Percentiles rank a stretch among this genome's conserved stretches.
Evolutionary conservation across 2,888 invertebrate genomes (phyloP).

Genomic region (Ectropis crepuscularia): DNA sequence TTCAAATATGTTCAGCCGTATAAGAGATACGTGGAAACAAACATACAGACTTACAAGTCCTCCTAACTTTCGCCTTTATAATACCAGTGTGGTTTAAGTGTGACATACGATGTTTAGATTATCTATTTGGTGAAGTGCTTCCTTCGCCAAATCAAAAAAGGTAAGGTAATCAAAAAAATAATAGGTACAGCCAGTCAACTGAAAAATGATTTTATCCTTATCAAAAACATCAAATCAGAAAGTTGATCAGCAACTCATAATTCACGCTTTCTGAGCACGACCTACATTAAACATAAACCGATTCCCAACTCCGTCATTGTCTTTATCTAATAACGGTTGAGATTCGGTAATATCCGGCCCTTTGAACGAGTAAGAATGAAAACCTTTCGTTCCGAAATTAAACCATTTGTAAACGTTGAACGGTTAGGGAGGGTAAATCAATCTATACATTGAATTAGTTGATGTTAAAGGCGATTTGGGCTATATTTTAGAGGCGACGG

Average conservation of each 20-base stretch:
- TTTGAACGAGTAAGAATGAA: constrained; percentile 50
- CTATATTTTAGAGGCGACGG: constrained; percentile 75
- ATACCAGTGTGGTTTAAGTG: no score
- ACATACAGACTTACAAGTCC: no score
- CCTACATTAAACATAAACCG: constrained; percentile 42
- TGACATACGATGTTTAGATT: no score
- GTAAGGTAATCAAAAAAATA: no score
- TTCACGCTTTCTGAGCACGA: constrained; percentile 26
- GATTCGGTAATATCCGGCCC: constrained; percentile 55
- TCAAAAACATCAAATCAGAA: constrained; percentile 15
- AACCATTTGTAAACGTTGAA: constrained; percentile 74
- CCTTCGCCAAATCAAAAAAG: no score
- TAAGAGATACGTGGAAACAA: no score
- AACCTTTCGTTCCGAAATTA: constrained; percentile 69
- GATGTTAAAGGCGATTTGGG: constrained; percentile 77
- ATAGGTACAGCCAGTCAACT: background rate
- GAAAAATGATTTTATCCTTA: constrained; percentile 7
- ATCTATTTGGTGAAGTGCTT: no score
- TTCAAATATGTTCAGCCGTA: no score
- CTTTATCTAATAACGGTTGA: constrained; percentile 51
- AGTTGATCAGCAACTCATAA: constrained; percentile 23
- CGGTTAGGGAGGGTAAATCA: constrained; percentile 68
- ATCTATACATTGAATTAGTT: constrained; percentile 80
- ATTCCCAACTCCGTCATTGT: constrained; percentile 43
- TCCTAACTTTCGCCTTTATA: no score